Percentiles rank a stretch among this genome's conserved stretches.
Conservation (phyloP, 2,888 invertebrate genomes). For the Cantharis nigra region DNA sequence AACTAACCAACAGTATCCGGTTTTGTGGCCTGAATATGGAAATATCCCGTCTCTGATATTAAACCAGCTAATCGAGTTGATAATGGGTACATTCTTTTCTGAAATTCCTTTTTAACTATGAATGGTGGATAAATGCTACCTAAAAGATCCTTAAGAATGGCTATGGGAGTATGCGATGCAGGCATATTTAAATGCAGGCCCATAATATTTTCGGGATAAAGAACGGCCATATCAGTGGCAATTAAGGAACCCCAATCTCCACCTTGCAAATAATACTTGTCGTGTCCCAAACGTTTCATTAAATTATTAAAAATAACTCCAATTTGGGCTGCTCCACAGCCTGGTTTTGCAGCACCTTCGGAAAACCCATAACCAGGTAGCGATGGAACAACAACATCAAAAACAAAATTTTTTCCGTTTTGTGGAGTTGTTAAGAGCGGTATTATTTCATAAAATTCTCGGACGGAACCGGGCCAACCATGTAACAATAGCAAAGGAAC, state of each 20-base stretch:
- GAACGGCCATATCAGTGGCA: slow-evolving; percentile 63
- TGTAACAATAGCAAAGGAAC: slow-evolving; percentile 76
- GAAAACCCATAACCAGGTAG: slow-evolving; percentile 59
- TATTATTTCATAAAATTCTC: slow-evolving; percentile 78
- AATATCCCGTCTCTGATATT: slow-evolving; percentile 63
- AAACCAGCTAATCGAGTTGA: slow-evolving; percentile 53
- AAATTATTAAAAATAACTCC: slow-evolving; percentile 67
- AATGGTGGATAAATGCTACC: slow-evolving; percentile 61
- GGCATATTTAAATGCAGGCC: slow-evolving; percentile 64
- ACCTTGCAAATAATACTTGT: slow-evolving; percentile 73
- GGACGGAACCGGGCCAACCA: slow-evolving; percentile 87
- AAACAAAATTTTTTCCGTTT: slow-evolving; percentile 62
- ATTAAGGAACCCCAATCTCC: slow-evolving; percentile 83
- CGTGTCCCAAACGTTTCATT: slow-evolving; percentile 70
- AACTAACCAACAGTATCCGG: slow-evolving; percentile 82
- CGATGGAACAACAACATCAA: slow-evolving; percentile 65
- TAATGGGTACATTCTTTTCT: slow-evolving; percentile 60
- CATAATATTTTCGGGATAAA: slow-evolving; percentile 65
- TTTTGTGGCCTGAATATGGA: slow-evolving; percentile 84
- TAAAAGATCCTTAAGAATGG: slow-evolving; percentile 41
- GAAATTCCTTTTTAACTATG: slow-evolving; percentile 59
- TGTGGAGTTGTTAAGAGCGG: slow-evolving; percentile 63
- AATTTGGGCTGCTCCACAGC: slow-evolving; percentile 62
- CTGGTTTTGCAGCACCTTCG: slow-evolving; percentile 62
- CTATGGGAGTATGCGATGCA: not conserved